Evolutionary conservation across 2,797 vertebrate species (phyloP).

Genomic region (Neostethus bicornis): DNA sequence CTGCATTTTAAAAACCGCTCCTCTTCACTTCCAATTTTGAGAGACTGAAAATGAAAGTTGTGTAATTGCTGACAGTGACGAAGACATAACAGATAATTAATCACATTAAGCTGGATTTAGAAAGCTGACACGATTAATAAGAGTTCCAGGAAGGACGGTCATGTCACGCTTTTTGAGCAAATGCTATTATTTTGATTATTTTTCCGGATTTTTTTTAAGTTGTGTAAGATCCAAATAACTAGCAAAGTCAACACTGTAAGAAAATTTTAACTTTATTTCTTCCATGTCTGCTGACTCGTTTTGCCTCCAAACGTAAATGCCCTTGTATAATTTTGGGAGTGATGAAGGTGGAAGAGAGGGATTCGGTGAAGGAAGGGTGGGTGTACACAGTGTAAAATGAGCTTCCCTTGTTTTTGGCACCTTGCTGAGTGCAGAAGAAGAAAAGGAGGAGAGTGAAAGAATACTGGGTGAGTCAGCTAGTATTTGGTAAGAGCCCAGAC

Average conservation of each 20-base stretch:
- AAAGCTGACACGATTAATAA: constrained; percentile 63
- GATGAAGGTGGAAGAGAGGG: constrained; percentile 63
- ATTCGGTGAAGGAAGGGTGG: constrained; percentile 67
- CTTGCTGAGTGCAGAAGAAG: constrained; percentile 59
- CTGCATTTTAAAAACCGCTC: constrained; percentile 37
- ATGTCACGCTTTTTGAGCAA: constrained; percentile 57
- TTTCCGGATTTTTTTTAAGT: constrained; percentile 41
- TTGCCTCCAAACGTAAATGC: constrained; percentile 39
- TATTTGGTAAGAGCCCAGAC: constrained; percentile 62
- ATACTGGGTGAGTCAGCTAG: constrained; percentile 67
- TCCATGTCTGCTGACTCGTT: constrained; percentile 11
- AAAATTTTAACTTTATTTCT: constrained; percentile 37
- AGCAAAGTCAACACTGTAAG: constrained; percentile 44
- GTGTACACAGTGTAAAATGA: constrained; percentile 67
- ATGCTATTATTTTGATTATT: too few species aligned
- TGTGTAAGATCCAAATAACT: constrained; percentile 58
- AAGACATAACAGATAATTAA: constrained; percentile 58
- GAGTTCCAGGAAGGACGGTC: constrained; percentile 57
- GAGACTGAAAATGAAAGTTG: constrained; percentile 59
- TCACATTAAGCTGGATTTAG: constrained; percentile 61
- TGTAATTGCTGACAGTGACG: constrained; percentile 56
- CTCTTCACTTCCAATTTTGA: constrained; percentile 46
- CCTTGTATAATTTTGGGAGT: constrained; percentile 64
- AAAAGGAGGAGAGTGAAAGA: constrained; percentile 52
- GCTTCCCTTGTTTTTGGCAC: constrained; percentile 75